Conservation (phyloP, 2,113 vertebrate species). For the Grammatotria lemairii region DNA sequence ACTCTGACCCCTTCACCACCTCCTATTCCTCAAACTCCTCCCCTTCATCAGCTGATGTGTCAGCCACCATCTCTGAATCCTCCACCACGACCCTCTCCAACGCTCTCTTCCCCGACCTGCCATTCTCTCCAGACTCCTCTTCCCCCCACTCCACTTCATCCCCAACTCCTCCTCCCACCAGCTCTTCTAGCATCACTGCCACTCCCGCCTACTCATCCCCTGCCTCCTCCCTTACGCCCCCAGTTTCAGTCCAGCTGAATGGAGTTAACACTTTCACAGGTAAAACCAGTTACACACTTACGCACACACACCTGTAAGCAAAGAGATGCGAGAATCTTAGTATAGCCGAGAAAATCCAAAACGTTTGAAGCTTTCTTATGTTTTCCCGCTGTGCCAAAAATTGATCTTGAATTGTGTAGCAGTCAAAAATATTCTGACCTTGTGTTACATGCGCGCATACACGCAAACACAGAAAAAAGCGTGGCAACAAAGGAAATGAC, state of each 20-base stretch:
- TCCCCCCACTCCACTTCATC: background rate
- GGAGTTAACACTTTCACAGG: conserved; percentile 72
- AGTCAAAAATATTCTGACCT: background rate
- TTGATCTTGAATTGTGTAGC: background rate
- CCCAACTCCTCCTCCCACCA: background rate
- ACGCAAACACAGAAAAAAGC: background rate
- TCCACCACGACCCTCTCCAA: conserved; percentile 30
- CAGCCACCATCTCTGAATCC: background rate
- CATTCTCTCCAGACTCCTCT: background rate
- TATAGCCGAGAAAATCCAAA: conserved; percentile 13
- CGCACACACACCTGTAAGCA: background rate
- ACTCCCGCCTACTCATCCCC: conserved; percentile 6
- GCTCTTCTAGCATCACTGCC: background rate
- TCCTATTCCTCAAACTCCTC: background rate
- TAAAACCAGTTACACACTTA: conserved; percentile 57
- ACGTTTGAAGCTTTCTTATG: background rate
- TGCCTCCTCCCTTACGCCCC: conserved; percentile 51
- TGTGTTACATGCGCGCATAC: background rate
- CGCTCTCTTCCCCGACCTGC: conserved; percentile 24
- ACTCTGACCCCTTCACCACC: background rate
- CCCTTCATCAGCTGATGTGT: background rate
- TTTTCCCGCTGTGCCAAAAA: background rate
- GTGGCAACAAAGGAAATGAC: background rate
- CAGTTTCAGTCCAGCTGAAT: conserved; percentile 64
- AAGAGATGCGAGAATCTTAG: background rate